Base-by-base conservation (phyloP, 2,113 vertebrate genomes). In the Megaceryle torquata region DNA sequence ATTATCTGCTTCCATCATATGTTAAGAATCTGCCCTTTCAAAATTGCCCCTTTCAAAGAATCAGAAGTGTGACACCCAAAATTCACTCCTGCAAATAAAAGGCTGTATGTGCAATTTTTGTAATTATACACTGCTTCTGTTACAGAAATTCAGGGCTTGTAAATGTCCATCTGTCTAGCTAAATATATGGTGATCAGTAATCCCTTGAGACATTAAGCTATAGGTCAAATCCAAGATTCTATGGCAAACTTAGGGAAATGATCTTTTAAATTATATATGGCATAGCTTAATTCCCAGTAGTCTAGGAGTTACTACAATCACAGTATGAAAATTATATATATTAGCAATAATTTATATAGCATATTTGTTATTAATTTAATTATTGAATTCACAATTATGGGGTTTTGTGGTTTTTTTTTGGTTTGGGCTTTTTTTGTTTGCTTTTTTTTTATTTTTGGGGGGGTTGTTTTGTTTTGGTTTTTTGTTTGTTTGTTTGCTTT, bases 171-270 rank as follows among this genome's bases (percentile, higher is more conserved):
- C 82, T 94, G 79, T 95, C 91, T 90, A 31, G 46, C 51, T 94
- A 86, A 96, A 94, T 94, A 60, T 71, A 71, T 60, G 76, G 60
- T 90, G 92, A 94, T 71, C 80, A 35, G 76, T 71, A 93, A 86
- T 86, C 88, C 79, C 64, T 65, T 61, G 88, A 83, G 90, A 88
- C 76, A 44, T 77, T 69, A 78, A 88, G 48, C 39, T 94, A 9
- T 46, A 86, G 78, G 89, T 95, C 81, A 95, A 69, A 81, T 80
- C 65, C 71, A 43, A 81, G 64, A 79, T 83, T 60, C 80, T 83
- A 13, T 67, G 76, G 61, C 75, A 95, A 88, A 85, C 93, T 86
- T 91, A 79, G 79, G 82, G 90, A 97, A 96, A 93, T 74, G 39
- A 54, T 88, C 72, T 84, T 90, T 88, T 96, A 93, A 92, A 94